Evolutionary conservation across 2,888 invertebrate genomes (phyloP), one percentile per base, ranked within the genome.

Genomic region (Allophyes oxyacanthae): DNA sequence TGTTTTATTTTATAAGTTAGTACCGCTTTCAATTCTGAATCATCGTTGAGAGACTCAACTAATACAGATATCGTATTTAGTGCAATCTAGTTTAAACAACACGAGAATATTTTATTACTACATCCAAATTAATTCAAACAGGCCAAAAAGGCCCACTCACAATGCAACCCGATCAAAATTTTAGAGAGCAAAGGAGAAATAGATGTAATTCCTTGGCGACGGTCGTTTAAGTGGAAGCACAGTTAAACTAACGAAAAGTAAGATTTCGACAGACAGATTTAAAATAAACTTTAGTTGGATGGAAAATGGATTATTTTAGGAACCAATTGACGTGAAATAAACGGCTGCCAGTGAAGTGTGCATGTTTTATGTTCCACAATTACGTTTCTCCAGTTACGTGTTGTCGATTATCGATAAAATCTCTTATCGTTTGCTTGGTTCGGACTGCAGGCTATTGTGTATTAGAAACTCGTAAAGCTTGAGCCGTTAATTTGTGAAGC

Each of bases 401-500:
- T 45, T 49, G 49, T 14, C 10, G 30, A 71, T 49, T 33, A 38
- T 1, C 15, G 65, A 56, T 64, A 49, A 49, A 64, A 65, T 64
- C 41, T 49, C 8, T 3, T 32, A 42, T 38, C 45, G 72, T 65
- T 63, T 42, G 40, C 14, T n/a, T 28, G 30, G 36, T 41, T 44
- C 15, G 13, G 25, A 60, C 20, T 25, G 36, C 6, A 26, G n/a
- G 40, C 11, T 33, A 45, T 37, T n/a, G 41, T 41, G 20, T 28
- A 69, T 50, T 49, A 11, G 30, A 30, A 34, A 34, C 62, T 33
- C 0, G 15, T 38, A 49, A 42, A 20, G 4, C 20, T 20, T 20
- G 2, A 20, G 4, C 2, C 20, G 20, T 20, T 3, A 20, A 3
- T 20, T 20, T 15, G 36, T 11, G 37, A 20, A 41, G n/a, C n/a